Conservation (phyloP, 2,113 vertebrate species). For the Gymnogyps californianus region DNA sequence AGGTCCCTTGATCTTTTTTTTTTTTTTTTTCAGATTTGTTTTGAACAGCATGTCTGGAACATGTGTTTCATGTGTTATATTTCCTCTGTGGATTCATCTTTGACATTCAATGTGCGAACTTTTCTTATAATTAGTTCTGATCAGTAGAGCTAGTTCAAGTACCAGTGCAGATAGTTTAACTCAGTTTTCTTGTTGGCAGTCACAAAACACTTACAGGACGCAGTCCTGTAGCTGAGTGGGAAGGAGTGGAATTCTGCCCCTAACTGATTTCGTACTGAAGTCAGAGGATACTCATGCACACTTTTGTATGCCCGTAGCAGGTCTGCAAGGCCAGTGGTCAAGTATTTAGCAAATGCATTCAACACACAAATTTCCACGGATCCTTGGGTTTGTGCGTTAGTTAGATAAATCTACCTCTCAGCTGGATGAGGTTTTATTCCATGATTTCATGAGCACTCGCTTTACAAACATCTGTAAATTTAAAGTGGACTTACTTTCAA, state of each 20-base stretch:
- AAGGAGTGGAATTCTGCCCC: background rate
- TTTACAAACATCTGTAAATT: background rate
- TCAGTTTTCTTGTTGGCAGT: background rate
- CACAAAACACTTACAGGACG: background rate
- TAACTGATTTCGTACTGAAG: background rate
- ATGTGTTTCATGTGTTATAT: slow-evolving; percentile 26
- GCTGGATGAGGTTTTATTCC: background rate
- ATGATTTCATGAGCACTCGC: background rate
- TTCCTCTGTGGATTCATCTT: slow-evolving; percentile 54
- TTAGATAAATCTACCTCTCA: background rate
- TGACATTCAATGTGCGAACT: slow-evolving; percentile 28
- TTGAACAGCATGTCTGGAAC: slow-evolving; percentile 34
- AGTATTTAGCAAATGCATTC: background rate
- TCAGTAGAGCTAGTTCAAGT: background rate
- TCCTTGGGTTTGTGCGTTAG: background rate
- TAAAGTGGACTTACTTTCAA: background rate
- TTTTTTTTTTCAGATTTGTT: slow-evolving; percentile 40
- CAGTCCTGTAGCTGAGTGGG: background rate
- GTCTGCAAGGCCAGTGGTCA: background rate
- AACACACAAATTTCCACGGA: background rate
- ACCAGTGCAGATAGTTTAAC: background rate
- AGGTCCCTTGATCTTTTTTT: slow-evolving; percentile 6
- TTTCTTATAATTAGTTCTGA: slow-evolving; percentile 45
- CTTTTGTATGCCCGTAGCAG: background rate
- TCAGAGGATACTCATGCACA: background rate